These are phyloP conservation scores for Panulirus ornatus DNA, from an alignment of 1,140 invertebrate species.

Conservation along the genomic window DNA sequence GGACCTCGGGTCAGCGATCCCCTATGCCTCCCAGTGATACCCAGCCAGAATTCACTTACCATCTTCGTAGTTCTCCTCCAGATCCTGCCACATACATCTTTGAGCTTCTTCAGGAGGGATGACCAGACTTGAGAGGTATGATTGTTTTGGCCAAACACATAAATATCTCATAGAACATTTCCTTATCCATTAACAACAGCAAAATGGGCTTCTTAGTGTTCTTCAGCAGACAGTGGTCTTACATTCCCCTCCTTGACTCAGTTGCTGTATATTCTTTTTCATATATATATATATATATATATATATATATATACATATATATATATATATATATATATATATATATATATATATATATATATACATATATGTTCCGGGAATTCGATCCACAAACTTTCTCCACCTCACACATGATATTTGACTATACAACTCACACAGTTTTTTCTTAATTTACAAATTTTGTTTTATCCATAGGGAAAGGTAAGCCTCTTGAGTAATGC, in stretches of 20 bases:
- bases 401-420: background rate
- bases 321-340: conserved; percentile 38
- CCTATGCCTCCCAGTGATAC: too few species aligned
- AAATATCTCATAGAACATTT: background rate
- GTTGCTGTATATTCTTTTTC: too few species aligned
- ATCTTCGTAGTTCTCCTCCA: too few species aligned
- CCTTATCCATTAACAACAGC: background rate
- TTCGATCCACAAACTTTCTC: background rate
- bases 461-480: background rate
- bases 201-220: background rate
- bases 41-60: too few species aligned
- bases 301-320: background rate
- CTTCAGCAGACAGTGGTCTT: background rate
- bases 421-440: background rate
- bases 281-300: background rate
- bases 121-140: background rate
- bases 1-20: too few species aligned
- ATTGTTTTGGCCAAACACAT: background rate
- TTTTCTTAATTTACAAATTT: background rate
- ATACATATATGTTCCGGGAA: background rate
- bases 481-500: background rate
- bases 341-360: conserved; percentile 41
- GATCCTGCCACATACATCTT: too few species aligned
- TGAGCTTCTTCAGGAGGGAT: too few species aligned
- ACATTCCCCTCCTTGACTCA: background rate